Evolutionary conservation across 2,888 invertebrate genomes (phyloP).

Genomic region (Tipula vernalis): DNA sequence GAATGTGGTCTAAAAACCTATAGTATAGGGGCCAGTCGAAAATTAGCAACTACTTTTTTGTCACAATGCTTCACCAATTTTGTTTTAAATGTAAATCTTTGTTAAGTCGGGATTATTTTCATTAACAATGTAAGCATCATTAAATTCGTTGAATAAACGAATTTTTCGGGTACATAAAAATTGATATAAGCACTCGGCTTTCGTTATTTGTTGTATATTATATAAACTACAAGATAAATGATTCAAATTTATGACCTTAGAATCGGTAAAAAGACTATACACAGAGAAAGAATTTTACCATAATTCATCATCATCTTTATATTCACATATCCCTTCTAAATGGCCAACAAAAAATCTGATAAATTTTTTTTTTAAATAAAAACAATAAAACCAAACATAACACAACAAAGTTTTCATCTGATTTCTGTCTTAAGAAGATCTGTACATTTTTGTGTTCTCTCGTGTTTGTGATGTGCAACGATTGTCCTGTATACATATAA

Average conservation of each 20-base stretch:
- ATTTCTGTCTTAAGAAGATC: background rate
- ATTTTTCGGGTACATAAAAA: no score
- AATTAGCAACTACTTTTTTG: no score
- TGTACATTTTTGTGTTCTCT: background rate
- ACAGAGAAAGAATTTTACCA: background rate
- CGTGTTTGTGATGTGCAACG: background rate
- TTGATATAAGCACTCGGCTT: no score
- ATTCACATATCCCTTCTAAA: background rate
- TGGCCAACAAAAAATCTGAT: background rate
- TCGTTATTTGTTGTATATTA: no score
- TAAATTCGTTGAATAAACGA: no score
- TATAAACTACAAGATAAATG: background rate
- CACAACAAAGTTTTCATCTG: background rate
- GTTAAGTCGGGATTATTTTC: no score
- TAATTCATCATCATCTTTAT: background rate
- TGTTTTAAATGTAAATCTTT: no score
- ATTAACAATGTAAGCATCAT: no score
- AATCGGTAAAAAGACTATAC: background rate
- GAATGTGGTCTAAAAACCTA: no score
- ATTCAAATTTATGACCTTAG: background rate
- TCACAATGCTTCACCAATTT: no score
- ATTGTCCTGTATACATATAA: background rate
- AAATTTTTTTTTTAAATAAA: background rate
- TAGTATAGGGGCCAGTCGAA: no score
- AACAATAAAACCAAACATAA: background rate